phyloP scores from a whole-genome alignment of 2,888 invertebrate species.

The Thecocarcelia acutangulata region DNA sequence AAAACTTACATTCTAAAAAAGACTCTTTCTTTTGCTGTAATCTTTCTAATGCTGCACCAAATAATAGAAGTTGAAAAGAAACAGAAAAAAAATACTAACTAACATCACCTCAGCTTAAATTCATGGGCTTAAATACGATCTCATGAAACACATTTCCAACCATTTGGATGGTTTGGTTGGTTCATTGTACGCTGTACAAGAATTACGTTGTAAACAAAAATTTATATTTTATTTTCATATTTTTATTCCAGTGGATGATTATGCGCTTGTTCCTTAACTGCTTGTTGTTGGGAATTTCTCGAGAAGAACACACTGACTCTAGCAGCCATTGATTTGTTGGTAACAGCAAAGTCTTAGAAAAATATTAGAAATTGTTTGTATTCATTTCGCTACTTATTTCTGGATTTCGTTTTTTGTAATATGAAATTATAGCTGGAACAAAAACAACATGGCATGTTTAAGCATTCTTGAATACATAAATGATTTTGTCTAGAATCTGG shows the following conservation, averaged over 20 bases:
- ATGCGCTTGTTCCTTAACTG: slow-evolving; percentile 1
- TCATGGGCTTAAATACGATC: slow-evolving; percentile 9
- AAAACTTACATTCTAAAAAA: slow-evolving; percentile 26
- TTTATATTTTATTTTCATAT: slow-evolving; percentile 3
- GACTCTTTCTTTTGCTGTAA: slow-evolving; percentile 42
- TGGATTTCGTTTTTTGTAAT: slow-evolving; percentile 10
- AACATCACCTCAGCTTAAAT: slow-evolving; percentile 41
- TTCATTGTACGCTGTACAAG: slow-evolving; percentile 39
- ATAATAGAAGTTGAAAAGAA: background rate
- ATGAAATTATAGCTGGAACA: slow-evolving; percentile 41
- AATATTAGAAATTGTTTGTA: slow-evolving; percentile 58
- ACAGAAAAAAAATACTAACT: background rate
- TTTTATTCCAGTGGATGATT: slow-evolving; percentile 21
- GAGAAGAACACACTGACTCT: slow-evolving; percentile 31
- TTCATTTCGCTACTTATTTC: slow-evolving; percentile 31
- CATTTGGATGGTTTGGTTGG: slow-evolving; percentile 35
- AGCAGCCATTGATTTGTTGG: slow-evolving; percentile 22
- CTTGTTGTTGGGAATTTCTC: slow-evolving; percentile 37
- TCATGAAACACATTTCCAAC: slow-evolving; percentile 15
- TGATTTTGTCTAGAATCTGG: slow-evolving; percentile 31
- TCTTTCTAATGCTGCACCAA: slow-evolving; percentile 44
- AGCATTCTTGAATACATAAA: slow-evolving; percentile 59
- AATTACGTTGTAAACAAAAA: slow-evolving; percentile 38
- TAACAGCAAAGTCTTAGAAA: slow-evolving; percentile 43
- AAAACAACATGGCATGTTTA: slow-evolving; percentile 59